Conservation (phyloP, 2,113 vertebrate species). For the Gallinago paraguaiae region DNA sequence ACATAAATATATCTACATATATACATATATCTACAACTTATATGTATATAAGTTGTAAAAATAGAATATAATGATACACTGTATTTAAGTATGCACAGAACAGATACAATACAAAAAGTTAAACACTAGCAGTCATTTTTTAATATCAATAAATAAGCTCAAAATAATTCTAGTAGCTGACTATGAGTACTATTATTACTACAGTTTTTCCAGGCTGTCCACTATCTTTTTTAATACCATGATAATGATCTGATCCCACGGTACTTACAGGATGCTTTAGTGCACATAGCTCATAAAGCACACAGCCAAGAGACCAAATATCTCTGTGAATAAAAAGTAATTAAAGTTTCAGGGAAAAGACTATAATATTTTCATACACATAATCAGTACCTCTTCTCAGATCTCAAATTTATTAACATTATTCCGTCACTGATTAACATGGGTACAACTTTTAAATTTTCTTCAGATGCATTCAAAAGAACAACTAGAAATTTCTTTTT, state of each 20-base stretch:
- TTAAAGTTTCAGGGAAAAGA: constrained; percentile 9
- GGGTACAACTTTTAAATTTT: neutral
- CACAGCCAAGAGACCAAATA: constrained; percentile 92
- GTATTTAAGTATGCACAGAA: neutral
- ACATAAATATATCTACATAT: too few species aligned
- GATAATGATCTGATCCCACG: neutral
- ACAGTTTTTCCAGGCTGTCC: neutral
- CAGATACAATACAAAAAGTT: neutral
- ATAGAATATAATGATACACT: neutral
- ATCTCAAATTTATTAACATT: neutral
- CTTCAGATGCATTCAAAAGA: neutral
- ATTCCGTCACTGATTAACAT: neutral
- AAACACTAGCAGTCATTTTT: neutral
- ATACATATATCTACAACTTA: too few species aligned
- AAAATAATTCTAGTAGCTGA: neutral
- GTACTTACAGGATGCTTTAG: constrained; percentile 88
- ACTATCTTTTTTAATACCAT: neutral
- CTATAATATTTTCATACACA: neutral
- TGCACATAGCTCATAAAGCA: constrained; percentile 89
- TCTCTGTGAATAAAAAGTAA: constrained; percentile 77
- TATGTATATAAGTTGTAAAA: neutral
- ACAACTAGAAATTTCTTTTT: neutral
- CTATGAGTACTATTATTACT: neutral
- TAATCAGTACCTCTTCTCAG: neutral
- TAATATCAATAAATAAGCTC: neutral